Percentiles rank a stretch among this genome's conserved stretches.
Conservation (phyloP, 2,888 invertebrate genomes). For the Zeuzera pyrina region DNA sequence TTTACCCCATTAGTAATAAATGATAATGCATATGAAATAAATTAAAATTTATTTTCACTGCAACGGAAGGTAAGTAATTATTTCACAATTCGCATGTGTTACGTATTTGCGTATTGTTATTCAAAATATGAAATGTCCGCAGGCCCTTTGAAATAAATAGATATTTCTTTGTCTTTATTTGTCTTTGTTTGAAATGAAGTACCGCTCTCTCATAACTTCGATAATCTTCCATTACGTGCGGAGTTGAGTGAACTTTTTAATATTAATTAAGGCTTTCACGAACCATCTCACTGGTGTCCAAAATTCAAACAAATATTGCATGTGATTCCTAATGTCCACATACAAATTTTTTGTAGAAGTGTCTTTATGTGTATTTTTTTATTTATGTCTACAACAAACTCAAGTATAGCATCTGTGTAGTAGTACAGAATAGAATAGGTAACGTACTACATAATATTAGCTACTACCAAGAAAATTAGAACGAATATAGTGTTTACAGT, state of each 20-base stretch:
- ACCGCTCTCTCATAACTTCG: neutral
- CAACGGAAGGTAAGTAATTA: no score
- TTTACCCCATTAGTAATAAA: no score
- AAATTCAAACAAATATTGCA: slow-evolving; percentile 5
- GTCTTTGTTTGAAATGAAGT: neutral
- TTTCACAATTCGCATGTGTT: neutral
- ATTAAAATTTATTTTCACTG: no score
- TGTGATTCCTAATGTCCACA: neutral
- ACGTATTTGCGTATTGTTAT: neutral
- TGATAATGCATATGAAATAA: no score
- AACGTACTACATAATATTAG: no score
- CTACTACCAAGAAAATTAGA: no score
- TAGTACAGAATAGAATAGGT: no score
- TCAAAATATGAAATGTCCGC: neutral
- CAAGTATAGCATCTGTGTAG: no score
- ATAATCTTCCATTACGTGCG: slow-evolving; percentile 6
- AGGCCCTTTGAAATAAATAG: neutral
- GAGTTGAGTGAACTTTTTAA: slow-evolving; percentile 9
- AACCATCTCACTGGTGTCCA: neutral
- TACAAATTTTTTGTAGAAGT: no score
- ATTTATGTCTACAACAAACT: no score
- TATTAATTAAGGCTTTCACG: slow-evolving; percentile 4
- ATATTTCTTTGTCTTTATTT: neutral
- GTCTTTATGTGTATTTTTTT: no score
- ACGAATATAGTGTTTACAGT: no score